Percentiles rank a stretch among this genome's conserved stretches.
Conservation (phyloP, 2,113 vertebrate genomes). For the Sinocyclocheilus grahami region DNA sequence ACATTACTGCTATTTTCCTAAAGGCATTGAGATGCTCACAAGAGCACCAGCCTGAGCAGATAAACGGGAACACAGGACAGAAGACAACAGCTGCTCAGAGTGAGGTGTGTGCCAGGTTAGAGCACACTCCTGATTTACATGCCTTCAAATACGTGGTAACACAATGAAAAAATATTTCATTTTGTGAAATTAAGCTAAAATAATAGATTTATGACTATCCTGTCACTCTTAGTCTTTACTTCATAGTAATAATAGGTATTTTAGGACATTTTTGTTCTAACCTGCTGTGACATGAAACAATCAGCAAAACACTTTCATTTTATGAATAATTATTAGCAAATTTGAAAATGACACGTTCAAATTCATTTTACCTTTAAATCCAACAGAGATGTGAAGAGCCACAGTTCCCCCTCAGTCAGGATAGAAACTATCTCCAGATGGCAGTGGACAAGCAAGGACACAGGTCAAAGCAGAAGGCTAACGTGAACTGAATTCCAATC, state of each 20-base stretch:
- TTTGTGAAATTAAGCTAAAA: background rate
- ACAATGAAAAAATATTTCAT: background rate
- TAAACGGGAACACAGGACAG: background rate
- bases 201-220: background rate
- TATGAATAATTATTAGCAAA: background rate
- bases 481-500: background rate
- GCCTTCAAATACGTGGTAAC: background rate
- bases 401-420: background rate
- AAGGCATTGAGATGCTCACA: background rate
- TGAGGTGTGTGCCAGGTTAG: slow-evolving; percentile 72
- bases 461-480: background rate
- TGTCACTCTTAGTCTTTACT: background rate
- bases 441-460: background rate
- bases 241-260: too few relatives aligned
- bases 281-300: background rate
- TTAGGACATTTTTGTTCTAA: background rate
- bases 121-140: background rate
- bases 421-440: background rate
- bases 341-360: background rate
- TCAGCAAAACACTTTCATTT: background rate
- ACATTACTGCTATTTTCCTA: background rate
- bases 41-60: background rate
- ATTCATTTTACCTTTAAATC: background rate
- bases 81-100: slow-evolving; percentile 35
- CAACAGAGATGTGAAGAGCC: background rate